Evolutionary conservation across 2,113 vertebrate species (phyloP), one percentile per base, ranked within the genome.

Genomic region (Bombycilla garrulus): DNA sequence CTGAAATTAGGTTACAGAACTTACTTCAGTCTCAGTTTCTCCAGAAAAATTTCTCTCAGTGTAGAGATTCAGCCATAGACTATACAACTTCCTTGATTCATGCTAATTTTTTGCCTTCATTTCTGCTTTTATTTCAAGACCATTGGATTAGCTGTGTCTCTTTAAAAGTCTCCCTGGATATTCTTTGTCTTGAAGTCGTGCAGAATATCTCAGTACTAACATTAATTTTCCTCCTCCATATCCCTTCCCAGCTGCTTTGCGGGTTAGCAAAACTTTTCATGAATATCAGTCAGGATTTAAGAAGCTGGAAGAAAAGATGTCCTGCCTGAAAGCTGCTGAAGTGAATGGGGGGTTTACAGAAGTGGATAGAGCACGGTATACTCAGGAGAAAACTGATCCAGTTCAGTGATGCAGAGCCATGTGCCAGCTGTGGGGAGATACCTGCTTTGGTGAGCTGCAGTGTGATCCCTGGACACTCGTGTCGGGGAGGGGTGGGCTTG

Each of bases 381-480:
- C 18, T 83, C 12, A 15, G 72, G 54, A 64, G 40, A 61, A 50
- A 72, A 81, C 14, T 21, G 35, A 10, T 33, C 23, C 33, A 26
- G 42, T 36, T 82, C 54, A 54, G 28, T 0, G 3, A 7, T 5
- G n/a, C 48, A 72, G 87, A 80, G 62, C 45, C 40, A 8, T 1
- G 2, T 58, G 31, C 12, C 35, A 53, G 26, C 35, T 26, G 20
- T 1, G 20, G 6, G 12, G 5, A 80, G 15, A 12, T 19, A 15
- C 25, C 18, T 80, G 11, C 65, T 85, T 35, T 22, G n/a, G 36
- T 42, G 85, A 88, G 54, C 12, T 76, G 66, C 81, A 35, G 20
- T 17, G 33, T 0, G 5, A 21, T 44, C 60, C 50, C n/a, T 29
- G 44, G 21, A 2, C 0, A 2, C 36, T 61, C 0, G 2, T 58